Base-by-base conservation (phyloP, 2,113 vertebrate species). In the Hippopotamus amphibius region DNA sequence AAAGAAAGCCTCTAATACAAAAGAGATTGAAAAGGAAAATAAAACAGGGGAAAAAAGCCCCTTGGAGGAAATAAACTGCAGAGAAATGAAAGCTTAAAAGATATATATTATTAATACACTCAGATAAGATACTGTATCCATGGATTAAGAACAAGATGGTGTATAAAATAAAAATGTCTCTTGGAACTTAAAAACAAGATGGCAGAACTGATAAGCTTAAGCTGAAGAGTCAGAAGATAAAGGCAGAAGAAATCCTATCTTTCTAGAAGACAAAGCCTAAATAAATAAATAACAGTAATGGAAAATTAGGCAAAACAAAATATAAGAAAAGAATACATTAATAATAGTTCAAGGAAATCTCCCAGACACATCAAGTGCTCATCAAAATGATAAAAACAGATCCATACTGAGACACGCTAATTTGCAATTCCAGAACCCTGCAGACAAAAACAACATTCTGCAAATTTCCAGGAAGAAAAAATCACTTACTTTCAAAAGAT, bases 131-230 rank as follows among this genome's bases (percentile, higher is more conserved):
- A 46, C 11, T 88, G 10, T 61, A 89, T 86, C 28, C 65, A 63
- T 19, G 37, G 88, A 88, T 91, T 84, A 92, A 84, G 80, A 83
- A 97, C 24, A 82, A 55, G 65, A 83, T 48, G n/a, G 55, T 74
- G 85, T 37, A 55, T 24, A 87, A 88, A 69, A 76, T 43, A 59
- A 84, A 88, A 89, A 50, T 15, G 7, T 89, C 59, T 81, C 74
- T 37, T 77, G 50, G 74, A 84, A 91, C 63, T 28, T 86, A 84
- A 69, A 81, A 90, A 74, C 17, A 79, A 84, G 72, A 88, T 5
- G 85, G 84, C 59, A 95, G 88, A 82, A 84, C 72, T 43, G 43
- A 83, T 50, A 88, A 94, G 24, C 24, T 61, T 80, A 89, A 91
- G 37, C 0, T 65, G 57, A 88, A 59, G 28, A 65, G 46, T 57